These are phyloP conservation scores for Platichthys stellatus DNA, from an alignment of 2,113 vertebrate genomes.

Conservation along the genomic window DNA sequence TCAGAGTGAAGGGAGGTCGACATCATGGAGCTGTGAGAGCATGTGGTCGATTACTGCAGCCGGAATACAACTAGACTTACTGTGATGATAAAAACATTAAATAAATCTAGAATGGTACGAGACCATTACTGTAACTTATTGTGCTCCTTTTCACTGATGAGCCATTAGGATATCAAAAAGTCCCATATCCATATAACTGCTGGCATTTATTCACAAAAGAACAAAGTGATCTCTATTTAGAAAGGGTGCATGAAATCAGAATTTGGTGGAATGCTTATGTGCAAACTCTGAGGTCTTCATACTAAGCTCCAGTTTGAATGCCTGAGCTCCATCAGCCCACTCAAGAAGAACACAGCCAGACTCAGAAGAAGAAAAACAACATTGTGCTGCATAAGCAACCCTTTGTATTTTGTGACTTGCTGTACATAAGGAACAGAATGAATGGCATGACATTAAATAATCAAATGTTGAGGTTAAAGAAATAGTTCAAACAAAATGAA, in stretches of 20 bases:
- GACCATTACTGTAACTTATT: background rate
- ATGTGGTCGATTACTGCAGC: conserved; percentile 66
- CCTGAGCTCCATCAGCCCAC: conserved; percentile 56
- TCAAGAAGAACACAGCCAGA: conserved; percentile 47
- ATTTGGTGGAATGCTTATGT: conserved; percentile 29
- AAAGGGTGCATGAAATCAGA: conserved; percentile 1
- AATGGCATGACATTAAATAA: conserved; percentile 29
- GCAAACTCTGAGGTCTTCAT: background rate
- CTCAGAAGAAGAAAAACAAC: conserved; percentile 58
- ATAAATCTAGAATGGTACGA: conserved; percentile 17
- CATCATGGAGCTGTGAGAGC: conserved; percentile 45
- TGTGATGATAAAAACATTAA: conserved; percentile 28
- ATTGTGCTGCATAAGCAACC: conserved; percentile 61
- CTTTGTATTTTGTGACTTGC: conserved; percentile 9
- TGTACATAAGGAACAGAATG: conserved; percentile 27
- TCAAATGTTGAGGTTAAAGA: conserved; percentile 12
- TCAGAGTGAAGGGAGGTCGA: conserved; percentile 35
- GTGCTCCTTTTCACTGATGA: background rate
- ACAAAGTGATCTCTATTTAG: conserved; percentile 28
- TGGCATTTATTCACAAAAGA: background rate
- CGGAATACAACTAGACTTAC: conserved; percentile 33
- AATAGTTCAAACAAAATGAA: background rate
- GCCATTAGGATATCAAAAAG: background rate
- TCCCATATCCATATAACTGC: background rate
- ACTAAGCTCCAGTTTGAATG: conserved; percentile 29